A percentile compares a stretch with the other conserved stretches of the same genome.
Conservation (phyloP, 1,140 invertebrate species). For the Drosophila baimaii region DNA sequence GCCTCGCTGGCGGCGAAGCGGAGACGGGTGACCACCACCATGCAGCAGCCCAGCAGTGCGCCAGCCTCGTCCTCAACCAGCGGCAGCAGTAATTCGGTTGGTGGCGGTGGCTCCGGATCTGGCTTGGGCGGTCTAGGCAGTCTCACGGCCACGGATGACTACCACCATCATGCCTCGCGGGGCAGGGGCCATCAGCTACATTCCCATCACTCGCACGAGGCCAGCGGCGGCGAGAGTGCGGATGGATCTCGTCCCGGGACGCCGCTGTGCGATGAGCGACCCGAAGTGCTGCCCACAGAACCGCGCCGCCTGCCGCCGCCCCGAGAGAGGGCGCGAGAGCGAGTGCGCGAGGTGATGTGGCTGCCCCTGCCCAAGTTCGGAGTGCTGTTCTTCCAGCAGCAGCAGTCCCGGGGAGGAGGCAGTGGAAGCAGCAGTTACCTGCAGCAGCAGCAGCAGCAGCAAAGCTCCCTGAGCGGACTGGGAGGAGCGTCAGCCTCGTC, state of each 20-base stretch:
- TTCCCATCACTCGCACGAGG: slow-evolving; percentile 84
- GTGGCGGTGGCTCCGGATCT: slow-evolving; percentile 25
- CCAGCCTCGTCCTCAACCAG: background rate
- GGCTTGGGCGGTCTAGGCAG: slow-evolving; percentile 28
- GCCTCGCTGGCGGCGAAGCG: slow-evolving; percentile 69
- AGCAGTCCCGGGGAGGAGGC: slow-evolving; percentile 19
- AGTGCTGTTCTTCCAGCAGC: slow-evolving; percentile 87
- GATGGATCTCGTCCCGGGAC: slow-evolving; percentile 91
- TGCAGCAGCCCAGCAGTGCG: slow-evolving; percentile 38
- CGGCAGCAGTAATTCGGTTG: slow-evolving; percentile 22
- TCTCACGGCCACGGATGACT: slow-evolving; percentile 66
- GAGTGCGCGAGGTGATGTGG: slow-evolving; percentile 89
- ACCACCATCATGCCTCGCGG: slow-evolving; percentile 76
- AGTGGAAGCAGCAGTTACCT: slow-evolving; percentile 39
- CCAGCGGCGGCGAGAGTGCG: slow-evolving; percentile 83
- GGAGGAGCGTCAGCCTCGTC: background rate
- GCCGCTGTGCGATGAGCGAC: slow-evolving; percentile 92
- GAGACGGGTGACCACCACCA: slow-evolving; percentile 47
- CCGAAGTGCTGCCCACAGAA: slow-evolving; percentile 90
- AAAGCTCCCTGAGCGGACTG: slow-evolving; percentile 16
- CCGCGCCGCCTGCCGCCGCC: slow-evolving; percentile 89
- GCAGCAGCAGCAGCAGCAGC: slow-evolving; percentile 42
- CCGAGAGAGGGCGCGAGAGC: slow-evolving; percentile 86
- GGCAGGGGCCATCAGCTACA: slow-evolving; percentile 83
- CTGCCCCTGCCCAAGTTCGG: slow-evolving; percentile 94